Base-by-base conservation (phyloP, 2,797 vertebrate genomes). In the Choloepus didactylus region DNA sequence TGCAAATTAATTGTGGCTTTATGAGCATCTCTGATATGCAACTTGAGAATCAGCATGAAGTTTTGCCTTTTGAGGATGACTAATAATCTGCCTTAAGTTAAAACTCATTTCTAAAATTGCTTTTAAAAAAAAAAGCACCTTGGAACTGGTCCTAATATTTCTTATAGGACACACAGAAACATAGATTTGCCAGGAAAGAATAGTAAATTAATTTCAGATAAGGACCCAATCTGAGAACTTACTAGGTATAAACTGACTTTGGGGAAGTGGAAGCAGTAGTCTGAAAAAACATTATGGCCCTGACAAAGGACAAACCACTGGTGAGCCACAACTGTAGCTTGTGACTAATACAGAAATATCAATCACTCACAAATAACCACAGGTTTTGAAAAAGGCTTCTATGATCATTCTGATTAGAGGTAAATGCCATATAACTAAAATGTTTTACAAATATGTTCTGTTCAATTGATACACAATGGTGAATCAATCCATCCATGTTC, bases 31-130 rank as follows among this genome's bases (percentile, higher is more conserved):
- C n/a, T 38, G 12, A 56, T 94, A 95, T 90, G 49, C 49, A 49
- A 87, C 10, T 44, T 92, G 44, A 15, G 83, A 92, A 93, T 87
- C 27, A 49, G 9, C 29, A 76, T 60, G 70, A 85, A 89, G 49
- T 93, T 87, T 27, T 56, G 11, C 54, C 46, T 75, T 92, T 69
- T 92, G n/a, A 96, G 54, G 51, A 25, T 89, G 15, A 89, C 54
- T 19, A 85, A 90, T 76, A 87, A 87, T 51, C 77, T 84, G 75
- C 9, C n/a, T 80, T 82, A 86, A 66, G 67, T 75, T 41, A 83
- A 6, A 35, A 35, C 35, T 35, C 35, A 35, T 35, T 35, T 35
- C 35, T 35, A 35, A 35, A 35, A 35, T 35, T 35, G 35, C 35
- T 35, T 35, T 35, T 35, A 41, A 80, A 73, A 70, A 54, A 54